These are phyloP conservation scores for Pachymerium ferrugineum DNA, from an alignment of 2,888 invertebrate species.

Conservation along the genomic window DNA sequence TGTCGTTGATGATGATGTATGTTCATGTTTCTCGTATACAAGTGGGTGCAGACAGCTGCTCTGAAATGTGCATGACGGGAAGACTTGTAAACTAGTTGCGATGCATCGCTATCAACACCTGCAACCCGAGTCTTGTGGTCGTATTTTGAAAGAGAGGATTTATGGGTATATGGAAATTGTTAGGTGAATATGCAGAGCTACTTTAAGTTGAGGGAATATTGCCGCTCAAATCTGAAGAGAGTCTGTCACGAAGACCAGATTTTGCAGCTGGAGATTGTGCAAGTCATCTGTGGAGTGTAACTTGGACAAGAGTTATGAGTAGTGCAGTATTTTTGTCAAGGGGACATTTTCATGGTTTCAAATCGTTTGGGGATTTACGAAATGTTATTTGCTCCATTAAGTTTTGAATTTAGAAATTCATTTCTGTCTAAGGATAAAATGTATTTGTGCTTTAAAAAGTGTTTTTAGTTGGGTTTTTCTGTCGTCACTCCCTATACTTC, in stretches of 20 bases:
- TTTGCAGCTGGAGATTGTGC: background rate
- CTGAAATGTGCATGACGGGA: background rate
- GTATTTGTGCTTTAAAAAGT: too few species aligned
- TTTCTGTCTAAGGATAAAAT: too few species aligned
- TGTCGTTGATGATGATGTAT: background rate
- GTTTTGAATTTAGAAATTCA: too few species aligned
- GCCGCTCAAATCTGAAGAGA: too few species aligned
- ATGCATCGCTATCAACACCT: background rate
- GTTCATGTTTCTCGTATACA: background rate
- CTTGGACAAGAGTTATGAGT: too few species aligned
- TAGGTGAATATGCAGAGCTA: background rate
- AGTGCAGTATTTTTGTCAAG: too few species aligned
- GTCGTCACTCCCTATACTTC: too few species aligned
- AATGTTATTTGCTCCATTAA: too few species aligned
- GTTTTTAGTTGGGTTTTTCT: too few species aligned
- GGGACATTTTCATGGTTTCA: too few species aligned
- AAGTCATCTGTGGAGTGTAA: background rate
- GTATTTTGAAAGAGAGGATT: background rate
- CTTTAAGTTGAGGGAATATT: background rate
- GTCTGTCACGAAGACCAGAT: too few species aligned
- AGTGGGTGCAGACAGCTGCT: constrained; percentile 3
- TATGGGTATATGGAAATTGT: background rate
- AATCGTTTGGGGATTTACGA: too few species aligned
- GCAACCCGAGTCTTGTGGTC: background rate
- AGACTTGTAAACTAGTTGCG: background rate